Evolutionary conservation across 2,888 invertebrate genomes (phyloP).

Genomic region (Lepidonotus clava): DNA sequence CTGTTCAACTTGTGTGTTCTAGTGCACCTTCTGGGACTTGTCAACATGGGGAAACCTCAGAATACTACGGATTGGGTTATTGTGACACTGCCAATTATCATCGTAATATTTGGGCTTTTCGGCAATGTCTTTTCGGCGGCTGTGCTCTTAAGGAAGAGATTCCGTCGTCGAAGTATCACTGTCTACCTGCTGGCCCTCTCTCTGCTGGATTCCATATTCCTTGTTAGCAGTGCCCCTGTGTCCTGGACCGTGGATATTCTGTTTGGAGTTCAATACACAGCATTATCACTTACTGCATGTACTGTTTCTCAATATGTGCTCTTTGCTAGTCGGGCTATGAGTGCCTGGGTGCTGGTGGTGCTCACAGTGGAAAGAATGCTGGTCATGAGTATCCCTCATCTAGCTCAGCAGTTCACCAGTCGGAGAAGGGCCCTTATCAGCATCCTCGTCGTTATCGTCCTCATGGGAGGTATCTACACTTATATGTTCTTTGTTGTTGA

Average conservation of each 20-base stretch:
- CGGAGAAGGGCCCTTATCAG: neutral
- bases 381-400: conserved; percentile 10
- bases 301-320: neutral
- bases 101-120: conserved; percentile 6
- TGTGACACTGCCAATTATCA: neutral
- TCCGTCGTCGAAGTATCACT: neutral
- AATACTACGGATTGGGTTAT: neutral
- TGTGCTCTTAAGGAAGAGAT: neutral
- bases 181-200: neutral
- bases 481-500: neutral
- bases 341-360: conserved; percentile 15
- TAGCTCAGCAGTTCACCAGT: neutral
- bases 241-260: conserved; percentile 8
- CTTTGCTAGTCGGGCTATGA: neutral
- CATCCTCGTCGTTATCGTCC: neutral
- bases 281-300: neutral
- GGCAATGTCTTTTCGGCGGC: conserved; percentile 22
- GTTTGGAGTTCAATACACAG: neutral
- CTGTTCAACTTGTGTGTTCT: no score
- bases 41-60: neutral
- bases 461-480: neutral
- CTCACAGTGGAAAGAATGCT: conserved; percentile 8
- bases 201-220: conserved; percentile 9
- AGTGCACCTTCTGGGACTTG: no score
- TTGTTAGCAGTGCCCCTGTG: neutral